Evolutionary conservation across 2,888 invertebrate species (phyloP), one percentile per base, ranked within the genome.

Genomic region (Drosophila barbarae): DNA sequence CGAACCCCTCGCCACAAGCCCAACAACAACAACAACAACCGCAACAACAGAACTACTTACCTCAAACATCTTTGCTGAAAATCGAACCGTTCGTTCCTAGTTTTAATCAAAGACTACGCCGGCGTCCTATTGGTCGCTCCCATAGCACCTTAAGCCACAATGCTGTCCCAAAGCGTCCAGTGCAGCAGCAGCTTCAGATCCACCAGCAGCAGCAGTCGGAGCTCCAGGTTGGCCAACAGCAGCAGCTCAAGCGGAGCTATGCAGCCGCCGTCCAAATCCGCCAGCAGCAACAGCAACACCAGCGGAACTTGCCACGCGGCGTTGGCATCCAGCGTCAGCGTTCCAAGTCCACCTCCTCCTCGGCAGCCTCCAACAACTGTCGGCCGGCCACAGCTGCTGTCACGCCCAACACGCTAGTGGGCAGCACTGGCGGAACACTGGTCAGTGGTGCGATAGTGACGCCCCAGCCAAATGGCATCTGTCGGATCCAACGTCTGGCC

Each of bases 401-500:
- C 6, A 84, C 81, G 3, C 78, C 76, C 15, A 68, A 65, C n/a
- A 74, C 73, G 6, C 38, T 77, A 58, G 56, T 76, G 58, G 66
- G 77, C 71, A 61, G 66, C 49, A 34, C 57, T 4, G 84, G 69
- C 15, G 74, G 72, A 57, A 86, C 75, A 5, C n/a, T 85, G 72
- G 72, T 86, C 53, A 73, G 85, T 56, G 67, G 78, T 36, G 82
- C 86, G 5, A 71, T 84, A 49, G 86, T 89, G 0, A 86, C 84
- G 0, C 85, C 85, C 5, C 89, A 88, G 23, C 83, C 89, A 12
- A 89, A 89, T 75, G 89, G 89, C 46, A 86, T 89, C 28, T 89
- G 88, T 32, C 93, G 94, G 86, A 92, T 95, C 72, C 92, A 91
- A 70, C 92, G 95, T 77, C 92, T 93, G 75, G 91, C 91, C 77